Base-by-base conservation (phyloP, 2,113 vertebrate species). In the Australoheros scitulus region DNA sequence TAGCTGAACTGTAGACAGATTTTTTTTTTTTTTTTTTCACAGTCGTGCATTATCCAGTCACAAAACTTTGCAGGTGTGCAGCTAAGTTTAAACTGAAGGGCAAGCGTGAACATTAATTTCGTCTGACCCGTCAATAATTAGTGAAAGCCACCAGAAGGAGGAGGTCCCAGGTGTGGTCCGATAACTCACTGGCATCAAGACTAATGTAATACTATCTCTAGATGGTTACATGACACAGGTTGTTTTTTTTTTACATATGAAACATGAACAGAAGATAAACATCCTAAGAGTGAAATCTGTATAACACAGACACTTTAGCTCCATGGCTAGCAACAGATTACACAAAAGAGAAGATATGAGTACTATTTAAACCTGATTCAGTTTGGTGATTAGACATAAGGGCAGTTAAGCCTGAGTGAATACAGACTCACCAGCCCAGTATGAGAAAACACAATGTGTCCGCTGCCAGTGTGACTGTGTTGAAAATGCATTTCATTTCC, bases 401-500 rank as follows among this genome's bases (percentile, higher is more conserved):
- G 18, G 18, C 9, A 29, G 20, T 43, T 15, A 32, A 72, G 5
- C 7, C 7, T 50, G 3, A 61, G 24, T 20, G 7, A 81, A 34
- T 13, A 79, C 17, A 78, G 14, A 26, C 26, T 58, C 18, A 29
- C 18, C 11, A 18, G 32, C 47, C 29, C 64, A 80, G 61, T 63
- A 13, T 9, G 7, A 75, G 43, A 87, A 56, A 82, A 20, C 5
- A 63, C 38, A 24, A 17, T 32, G 41, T 24, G 15, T 24, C 8
- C 22, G 24, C 41, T 55, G 47, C 65, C 43, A 70, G 52, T 56
- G 34, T 61, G 38, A 61, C 2, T 29, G 20, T 84, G 86, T 64
- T 70, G 58, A 89, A 81, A 87, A 83, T 61, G 4, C 63, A 86
- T 82, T 80, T 77, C 50, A 82, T 92, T 93, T 94, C 92, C 94